These are phyloP conservation scores for Myopa tessellatipennis DNA, from an alignment of 2,888 invertebrate genomes.

Conservation along the genomic window DNA sequence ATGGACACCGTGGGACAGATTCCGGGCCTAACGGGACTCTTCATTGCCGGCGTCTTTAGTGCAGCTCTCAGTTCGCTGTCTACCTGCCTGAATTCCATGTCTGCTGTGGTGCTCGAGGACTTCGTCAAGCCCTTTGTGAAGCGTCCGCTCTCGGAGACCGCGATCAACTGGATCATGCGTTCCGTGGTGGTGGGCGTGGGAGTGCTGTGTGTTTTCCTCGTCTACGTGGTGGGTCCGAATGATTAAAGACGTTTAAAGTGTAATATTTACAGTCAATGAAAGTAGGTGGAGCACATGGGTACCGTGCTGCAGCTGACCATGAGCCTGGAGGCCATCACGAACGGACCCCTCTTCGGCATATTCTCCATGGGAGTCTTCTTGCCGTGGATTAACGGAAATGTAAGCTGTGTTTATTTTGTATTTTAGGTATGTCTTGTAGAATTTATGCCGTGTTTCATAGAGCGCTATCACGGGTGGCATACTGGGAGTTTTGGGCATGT, in stretches of 20 bases:
- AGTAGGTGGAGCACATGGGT: conserved; percentile 81
- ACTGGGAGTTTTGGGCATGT: conserved; percentile 71
- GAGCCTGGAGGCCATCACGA: conserved; percentile 77
- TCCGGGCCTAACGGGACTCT: conserved; percentile 87
- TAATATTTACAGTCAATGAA: no score
- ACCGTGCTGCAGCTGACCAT: conserved; percentile 77
- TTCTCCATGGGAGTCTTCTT: conserved; percentile 77
- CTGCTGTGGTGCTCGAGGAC: conserved; percentile 81
- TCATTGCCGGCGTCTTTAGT: conserved; percentile 90
- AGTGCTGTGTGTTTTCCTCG: conserved; percentile 74
- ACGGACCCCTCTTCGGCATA: conserved; percentile 77
- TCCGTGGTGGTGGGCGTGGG: conserved; percentile 79
- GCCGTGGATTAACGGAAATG: conserved; percentile 76
- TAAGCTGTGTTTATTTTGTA: conserved; percentile 56
- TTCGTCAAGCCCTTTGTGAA: conserved; percentile 75
- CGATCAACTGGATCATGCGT: conserved; percentile 75
- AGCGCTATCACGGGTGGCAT: conserved; percentile 74
- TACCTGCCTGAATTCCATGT: conserved; percentile 82
- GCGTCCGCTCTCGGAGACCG: conserved; percentile 70
- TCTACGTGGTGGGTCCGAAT: no score
- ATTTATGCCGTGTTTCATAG: conserved; percentile 59
- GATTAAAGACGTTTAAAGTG: no score
- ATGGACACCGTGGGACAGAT: conserved; percentile 82
- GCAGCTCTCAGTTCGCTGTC: conserved; percentile 86
- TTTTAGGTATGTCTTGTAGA: not conserved